A percentile compares a stretch with the other conserved stretches of the same genome.
Evolutionary conservation across 2,888 invertebrate species (phyloP).

Genomic region (Cyclophora albipunctata): DNA sequence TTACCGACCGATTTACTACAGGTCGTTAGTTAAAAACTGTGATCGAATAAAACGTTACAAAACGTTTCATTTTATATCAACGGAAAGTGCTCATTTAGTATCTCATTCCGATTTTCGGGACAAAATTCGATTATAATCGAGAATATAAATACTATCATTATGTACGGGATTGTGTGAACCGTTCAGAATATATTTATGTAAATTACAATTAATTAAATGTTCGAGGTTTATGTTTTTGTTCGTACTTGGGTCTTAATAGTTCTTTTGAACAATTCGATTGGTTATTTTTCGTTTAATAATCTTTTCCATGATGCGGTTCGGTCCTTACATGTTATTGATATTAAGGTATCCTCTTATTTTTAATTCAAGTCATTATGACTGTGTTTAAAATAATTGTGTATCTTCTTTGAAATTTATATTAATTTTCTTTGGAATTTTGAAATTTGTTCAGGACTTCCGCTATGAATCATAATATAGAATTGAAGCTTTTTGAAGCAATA

Average conservation of each 20-base stretch:
- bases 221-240: constrained; percentile 11
- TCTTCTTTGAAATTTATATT: no score
- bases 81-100: constrained; percentile 45
- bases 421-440: no score
- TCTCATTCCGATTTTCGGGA: constrained; percentile 25
- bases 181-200: constrained; percentile 26
- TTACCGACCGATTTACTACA: constrained; percentile 37
- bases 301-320: no score
- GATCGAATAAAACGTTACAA: constrained; percentile 44
- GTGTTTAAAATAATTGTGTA: no score
- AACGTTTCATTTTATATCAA: constrained; percentile 39
- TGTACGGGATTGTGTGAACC: constrained; percentile 20
- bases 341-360: no score
- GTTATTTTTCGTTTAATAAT: no score
- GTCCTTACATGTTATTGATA: no score
- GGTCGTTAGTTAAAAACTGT: constrained; percentile 43
- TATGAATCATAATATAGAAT: no score
- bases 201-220: constrained; percentile 31
- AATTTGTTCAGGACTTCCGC: no score
- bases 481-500: no score
- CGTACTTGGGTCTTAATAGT: constrained; percentile 2
- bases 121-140: constrained; percentile 28
- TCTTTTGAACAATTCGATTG: no score
- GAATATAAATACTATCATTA: constrained; percentile 34
- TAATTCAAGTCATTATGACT: no score